Evolutionary conservation across 2,113 vertebrate genomes (phyloP).

Genomic region (Thamnaconus septentrionalis): DNA sequence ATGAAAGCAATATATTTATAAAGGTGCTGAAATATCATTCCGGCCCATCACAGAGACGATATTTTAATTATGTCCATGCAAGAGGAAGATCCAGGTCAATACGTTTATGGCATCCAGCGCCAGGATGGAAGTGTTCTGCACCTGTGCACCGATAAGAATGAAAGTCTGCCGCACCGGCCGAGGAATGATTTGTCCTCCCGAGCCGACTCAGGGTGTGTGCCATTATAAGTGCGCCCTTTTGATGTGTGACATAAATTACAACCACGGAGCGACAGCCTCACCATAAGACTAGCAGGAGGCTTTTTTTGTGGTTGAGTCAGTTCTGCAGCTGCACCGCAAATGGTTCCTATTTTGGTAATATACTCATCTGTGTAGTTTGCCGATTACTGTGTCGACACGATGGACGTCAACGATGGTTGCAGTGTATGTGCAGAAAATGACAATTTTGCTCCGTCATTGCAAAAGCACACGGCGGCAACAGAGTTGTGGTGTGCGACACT

Average conservation of each 20-base stretch:
- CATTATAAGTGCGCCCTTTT: constrained; percentile 60
- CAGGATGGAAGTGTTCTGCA: constrained; percentile 38
- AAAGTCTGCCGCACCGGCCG: constrained; percentile 50
- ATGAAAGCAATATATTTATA: no score
- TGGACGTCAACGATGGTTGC: no score
- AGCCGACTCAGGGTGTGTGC: constrained; percentile 45
- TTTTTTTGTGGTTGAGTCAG: constrained; percentile 35
- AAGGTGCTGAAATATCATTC: no score
- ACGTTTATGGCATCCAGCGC: background rate
- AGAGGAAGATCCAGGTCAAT: background rate
- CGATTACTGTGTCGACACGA: no score
- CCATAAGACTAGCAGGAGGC: constrained; percentile 41
- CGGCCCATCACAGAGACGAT: no score
- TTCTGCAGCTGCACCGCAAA: constrained; percentile 28
- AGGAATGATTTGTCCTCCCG: constrained; percentile 60
- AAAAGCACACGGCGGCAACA: no score
- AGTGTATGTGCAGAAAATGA: no score
- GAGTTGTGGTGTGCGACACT: no score
- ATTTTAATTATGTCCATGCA: background rate
- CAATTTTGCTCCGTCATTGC: no score
- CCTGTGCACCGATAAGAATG: constrained; percentile 64
- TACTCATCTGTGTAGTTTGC: no score
- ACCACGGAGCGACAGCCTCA: constrained; percentile 34
- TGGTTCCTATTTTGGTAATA: constrained; percentile 13
- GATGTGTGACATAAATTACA: constrained; percentile 61